Conservation (phyloP, 2,888 invertebrate species). For the Drosophila tanythrix region DNA sequence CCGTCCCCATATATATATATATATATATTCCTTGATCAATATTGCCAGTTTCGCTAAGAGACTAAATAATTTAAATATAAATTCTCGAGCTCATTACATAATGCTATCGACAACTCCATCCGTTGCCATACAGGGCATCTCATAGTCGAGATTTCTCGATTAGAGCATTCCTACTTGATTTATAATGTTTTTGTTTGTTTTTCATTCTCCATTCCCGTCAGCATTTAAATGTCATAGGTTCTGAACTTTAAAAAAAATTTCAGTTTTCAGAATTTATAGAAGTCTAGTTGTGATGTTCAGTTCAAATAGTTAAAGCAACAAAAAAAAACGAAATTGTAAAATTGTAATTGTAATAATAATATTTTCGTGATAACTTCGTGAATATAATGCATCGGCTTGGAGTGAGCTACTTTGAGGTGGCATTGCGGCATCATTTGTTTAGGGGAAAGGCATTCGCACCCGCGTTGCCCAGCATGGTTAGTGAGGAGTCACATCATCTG, state of each 20-base stretch:
- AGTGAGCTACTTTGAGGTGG: constrained; percentile 3
- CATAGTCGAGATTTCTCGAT: not conserved
- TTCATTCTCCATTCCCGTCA: not conserved
- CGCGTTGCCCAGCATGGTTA: not conserved
- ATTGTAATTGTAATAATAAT: not conserved
- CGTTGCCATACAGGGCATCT: not conserved
- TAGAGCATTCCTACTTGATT: not conserved
- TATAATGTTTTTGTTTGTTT: not conserved
- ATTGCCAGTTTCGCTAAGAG: too few species aligned
- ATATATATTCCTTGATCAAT: not conserved
- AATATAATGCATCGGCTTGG: constrained; percentile 25
- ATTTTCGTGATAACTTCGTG: not conserved
- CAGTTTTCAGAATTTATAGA: not conserved
- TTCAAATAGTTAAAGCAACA: not conserved
- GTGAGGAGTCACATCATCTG: not conserved
- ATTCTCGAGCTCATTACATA: too few species aligned
- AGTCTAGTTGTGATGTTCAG: not conserved
- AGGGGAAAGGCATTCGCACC: not conserved
- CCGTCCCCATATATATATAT: not conserved
- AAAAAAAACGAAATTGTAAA: not conserved
- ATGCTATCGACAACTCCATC: not conserved
- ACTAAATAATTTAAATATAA: too few species aligned
- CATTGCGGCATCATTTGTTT: not conserved
- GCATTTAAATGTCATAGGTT: not conserved
- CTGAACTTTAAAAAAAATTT: not conserved